A percentile compares a stretch with the other conserved stretches of the same genome.
phyloP scores from a whole-genome alignment of 2,113 vertebrate species.

The Corythaixoides concolor region DNA sequence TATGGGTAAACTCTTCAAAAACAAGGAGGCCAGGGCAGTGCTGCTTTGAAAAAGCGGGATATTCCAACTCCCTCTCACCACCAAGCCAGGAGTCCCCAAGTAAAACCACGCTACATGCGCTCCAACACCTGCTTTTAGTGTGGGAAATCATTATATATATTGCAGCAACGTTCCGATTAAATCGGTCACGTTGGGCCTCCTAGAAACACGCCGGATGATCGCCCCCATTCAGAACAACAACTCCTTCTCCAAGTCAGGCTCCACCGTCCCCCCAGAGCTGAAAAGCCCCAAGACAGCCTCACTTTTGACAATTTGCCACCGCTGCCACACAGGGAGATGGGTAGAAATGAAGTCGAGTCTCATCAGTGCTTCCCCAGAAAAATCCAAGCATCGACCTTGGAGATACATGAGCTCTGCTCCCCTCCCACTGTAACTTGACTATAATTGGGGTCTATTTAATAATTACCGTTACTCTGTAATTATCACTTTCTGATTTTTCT shows the following conservation, averaged over 20 bases:
- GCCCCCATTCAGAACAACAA: not conserved
- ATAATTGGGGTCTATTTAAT: not conserved
- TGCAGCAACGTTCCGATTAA: not conserved
- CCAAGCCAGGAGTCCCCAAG: not conserved
- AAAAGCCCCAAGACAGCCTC: rapidly evolving
- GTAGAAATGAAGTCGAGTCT: rapidly evolving
- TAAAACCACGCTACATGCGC: not conserved
- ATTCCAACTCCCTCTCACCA: not conserved
- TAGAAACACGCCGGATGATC: not conserved
- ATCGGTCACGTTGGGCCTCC: rapidly evolving
- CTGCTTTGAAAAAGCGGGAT: not conserved
- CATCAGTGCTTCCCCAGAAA: not conserved
- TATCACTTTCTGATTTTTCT: not conserved
- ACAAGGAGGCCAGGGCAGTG: too few relatives aligned
- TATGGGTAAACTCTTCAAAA: not conserved
- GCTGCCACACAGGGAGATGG: not conserved
- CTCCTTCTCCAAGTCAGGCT: not conserved
- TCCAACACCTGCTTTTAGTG: not conserved
- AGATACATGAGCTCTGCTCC: not conserved
- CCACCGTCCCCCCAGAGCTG: not conserved
- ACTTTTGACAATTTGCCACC: not conserved
- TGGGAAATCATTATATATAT: not conserved
- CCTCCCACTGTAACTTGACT: not conserved
- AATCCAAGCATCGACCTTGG: not conserved
- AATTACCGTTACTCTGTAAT: slow-evolving; percentile 15